A percentile compares a stretch with the other conserved stretches of the same genome.
These are phyloP conservation scores for Corydoras sp. DNA, from an alignment of 2,113 vertebrate genomes.

Conservation along the genomic window DNA sequence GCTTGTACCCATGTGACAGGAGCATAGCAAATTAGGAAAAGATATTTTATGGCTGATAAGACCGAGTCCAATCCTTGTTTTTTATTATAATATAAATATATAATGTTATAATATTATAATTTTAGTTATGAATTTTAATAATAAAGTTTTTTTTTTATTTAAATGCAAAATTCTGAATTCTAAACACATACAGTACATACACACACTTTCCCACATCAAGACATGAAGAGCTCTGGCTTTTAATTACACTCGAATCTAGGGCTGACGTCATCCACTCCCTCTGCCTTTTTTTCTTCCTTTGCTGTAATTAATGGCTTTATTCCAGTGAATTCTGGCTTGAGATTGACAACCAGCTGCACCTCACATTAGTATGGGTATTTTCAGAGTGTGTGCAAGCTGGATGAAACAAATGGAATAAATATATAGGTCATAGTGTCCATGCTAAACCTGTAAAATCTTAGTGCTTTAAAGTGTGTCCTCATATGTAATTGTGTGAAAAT, in stretches of 20 bases:
- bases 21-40: too few relatives aligned
- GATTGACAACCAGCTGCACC: conserved; percentile 2
- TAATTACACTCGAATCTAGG: conserved; percentile 27
- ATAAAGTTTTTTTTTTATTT: too few relatives aligned
- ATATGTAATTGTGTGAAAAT: neutral
- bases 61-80: too few relatives aligned
- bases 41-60: too few relatives aligned
- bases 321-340: neutral
- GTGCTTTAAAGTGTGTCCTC: neutral
- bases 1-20: too few relatives aligned
- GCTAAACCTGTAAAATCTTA: neutral
- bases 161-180: too few relatives aligned
- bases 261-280: conserved; percentile 18
- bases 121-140: too few relatives aligned
- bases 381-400: neutral
- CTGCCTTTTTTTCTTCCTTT: neutral
- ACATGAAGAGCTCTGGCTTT: conserved; percentile 5
- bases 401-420: neutral
- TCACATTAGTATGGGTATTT: conserved; percentile 21
- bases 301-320: conserved; percentile 7
- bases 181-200: neutral
- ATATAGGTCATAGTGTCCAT: neutral
- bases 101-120: too few relatives aligned
- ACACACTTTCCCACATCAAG: neutral
- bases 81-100: too few relatives aligned